Evolutionary conservation across 2,888 invertebrate genomes (phyloP).

Genomic region (Ommatoiulus sabulosus): DNA sequence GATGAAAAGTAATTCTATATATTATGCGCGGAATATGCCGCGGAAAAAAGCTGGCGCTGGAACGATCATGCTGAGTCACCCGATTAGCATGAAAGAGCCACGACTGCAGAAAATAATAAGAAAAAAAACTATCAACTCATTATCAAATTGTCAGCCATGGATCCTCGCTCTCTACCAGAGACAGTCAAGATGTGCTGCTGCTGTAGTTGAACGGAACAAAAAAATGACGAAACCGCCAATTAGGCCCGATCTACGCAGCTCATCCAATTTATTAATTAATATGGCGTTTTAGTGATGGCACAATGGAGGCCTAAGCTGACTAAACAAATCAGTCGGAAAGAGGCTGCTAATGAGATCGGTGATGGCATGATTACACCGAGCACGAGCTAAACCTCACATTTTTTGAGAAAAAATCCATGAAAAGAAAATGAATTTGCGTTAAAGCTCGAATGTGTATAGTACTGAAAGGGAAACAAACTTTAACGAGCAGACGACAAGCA

Average conservation of each 20-base stretch:
- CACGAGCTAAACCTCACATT: not conserved
- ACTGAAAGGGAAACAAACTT: too few species aligned
- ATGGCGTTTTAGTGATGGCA: constrained; percentile 4
- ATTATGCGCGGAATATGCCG: not conserved
- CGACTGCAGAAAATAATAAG: constrained; percentile 16
- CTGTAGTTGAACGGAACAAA: not conserved
- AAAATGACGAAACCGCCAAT: constrained; percentile 18
- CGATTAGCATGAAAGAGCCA: constrained; percentile 31
- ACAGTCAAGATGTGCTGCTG: not conserved
- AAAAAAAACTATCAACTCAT: constrained; percentile 24
- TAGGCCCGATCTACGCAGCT: not conserved
- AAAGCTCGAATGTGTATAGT: not conserved
- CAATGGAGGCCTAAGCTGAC: constrained; percentile 36
- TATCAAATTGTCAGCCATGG: constrained; percentile 36
- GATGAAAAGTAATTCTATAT: constrained; percentile 32
- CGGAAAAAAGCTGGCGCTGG: not conserved
- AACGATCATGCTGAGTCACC: constrained; percentile 9
- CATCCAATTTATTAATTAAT: constrained; percentile 43
- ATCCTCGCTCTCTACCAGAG: not conserved
- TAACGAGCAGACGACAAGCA: too few species aligned
- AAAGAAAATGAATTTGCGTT: not conserved
- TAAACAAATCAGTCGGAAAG: constrained; percentile 31
- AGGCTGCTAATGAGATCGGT: constrained; percentile 32
- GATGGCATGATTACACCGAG: not conserved
- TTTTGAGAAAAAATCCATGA: not conserved